Percentiles rank a stretch among this genome's conserved stretches.
Conservation (phyloP, 2,113 vertebrate species). For the Oostethus manadensis region DNA sequence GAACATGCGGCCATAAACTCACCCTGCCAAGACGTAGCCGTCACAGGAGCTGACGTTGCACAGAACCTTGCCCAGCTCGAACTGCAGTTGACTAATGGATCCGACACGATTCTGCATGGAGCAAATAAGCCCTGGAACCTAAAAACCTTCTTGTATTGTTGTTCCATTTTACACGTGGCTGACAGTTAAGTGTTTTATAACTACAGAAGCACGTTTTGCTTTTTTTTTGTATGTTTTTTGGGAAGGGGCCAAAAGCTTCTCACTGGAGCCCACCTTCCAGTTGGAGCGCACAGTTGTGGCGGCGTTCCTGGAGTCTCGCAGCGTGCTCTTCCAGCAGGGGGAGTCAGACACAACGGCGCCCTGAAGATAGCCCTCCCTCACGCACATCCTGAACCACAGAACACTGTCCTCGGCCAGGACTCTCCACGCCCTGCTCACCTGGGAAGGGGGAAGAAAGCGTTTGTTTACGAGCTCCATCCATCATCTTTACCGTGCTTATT, state of each 20-base stretch:
- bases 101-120: conserved; percentile 81
- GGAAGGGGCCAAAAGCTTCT: too few relatives aligned
- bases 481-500: too few relatives aligned
- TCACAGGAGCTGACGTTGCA: conserved; percentile 84
- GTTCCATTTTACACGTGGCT: too few relatives aligned
- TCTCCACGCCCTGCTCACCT: conserved; percentile 93
- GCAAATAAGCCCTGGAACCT: neutral
- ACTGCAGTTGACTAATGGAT: conserved; percentile 84
- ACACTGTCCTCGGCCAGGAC: conserved; percentile 86
- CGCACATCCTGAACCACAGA: conserved; percentile 86
- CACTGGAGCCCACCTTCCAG: conserved; percentile 83
- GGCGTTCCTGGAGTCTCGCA: conserved; percentile 79
- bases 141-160: too few relatives aligned
- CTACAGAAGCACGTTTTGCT: too few relatives aligned
- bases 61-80: conserved; percentile 81
- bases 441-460: neutral
- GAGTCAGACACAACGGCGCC: conserved; percentile 76
- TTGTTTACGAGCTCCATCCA: too few relatives aligned
- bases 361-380: conserved; percentile 77
- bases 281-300: conserved; percentile 80
- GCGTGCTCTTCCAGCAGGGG: conserved; percentile 85
- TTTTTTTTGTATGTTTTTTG: too few relatives aligned
- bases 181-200: too few relatives aligned
- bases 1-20: conserved; percentile 50
- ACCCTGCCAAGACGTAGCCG: conserved; percentile 84